Evolutionary conservation across 35 echinoderm and acorn worm genomes (phyloP), one percentile per base, ranked within the genome.

Genomic region (Amphiura filiformis): DNA sequence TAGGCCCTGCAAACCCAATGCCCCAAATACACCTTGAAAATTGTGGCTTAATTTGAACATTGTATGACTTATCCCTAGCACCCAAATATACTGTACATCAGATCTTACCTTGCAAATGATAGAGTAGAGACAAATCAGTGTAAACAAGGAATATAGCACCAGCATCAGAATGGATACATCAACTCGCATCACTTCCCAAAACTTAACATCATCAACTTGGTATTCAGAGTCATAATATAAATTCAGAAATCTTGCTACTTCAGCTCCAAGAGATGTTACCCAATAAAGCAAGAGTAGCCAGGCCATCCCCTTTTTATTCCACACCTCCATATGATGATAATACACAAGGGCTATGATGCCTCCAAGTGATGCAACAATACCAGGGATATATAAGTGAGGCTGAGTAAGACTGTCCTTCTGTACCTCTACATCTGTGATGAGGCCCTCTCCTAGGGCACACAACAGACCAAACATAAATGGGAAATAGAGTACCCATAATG

Each of bases 251-350:
- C 78, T 20, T 18, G 88, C 28, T 33, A 75, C 87, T 47, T 94
- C 87, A 28, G 78, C 47, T 13, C 77, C 87, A 82, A 99, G 84
- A 36, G 87, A 80, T 15, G 80, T 61, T 11, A 92, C 28, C 96
- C 96, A 99, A 77, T 99, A 99, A 0, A 94, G 14, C 15, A 90
- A 18, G 5, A 95, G 87, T 0, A 94, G 44, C 35, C 78, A 39
- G 7, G 84, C 15, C 92, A 99, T 94, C 77, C 47, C 47, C 7
- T 44, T 40, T 78, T 79, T 81, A 82, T 86, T 87, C 96, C 96
- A 99, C 32, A 38, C 64, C 31, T 99, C 96, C 83, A 92, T 89
- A 40, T 92, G 84, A 26, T 94, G 93, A 61, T 95, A 99, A 80
- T 92, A 94, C 17, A 95, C 47, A 0, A 92, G 82, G 23, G 90